Conservation (phyloP, 2,113 vertebrate species). For the Trogon melanurus region DNA sequence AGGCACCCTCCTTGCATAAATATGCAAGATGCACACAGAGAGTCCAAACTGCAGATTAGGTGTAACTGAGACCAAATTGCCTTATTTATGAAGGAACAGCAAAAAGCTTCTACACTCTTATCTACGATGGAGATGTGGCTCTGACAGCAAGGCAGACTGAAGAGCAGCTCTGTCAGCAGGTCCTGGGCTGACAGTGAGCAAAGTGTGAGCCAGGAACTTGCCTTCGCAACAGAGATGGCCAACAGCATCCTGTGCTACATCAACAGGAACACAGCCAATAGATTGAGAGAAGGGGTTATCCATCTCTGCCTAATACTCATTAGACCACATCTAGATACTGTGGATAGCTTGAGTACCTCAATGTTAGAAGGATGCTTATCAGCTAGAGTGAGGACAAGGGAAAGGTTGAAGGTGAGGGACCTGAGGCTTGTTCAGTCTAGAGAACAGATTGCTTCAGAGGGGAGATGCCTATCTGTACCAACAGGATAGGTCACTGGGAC, state of each 20-base stretch:
- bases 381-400: background rate
- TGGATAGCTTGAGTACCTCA: background rate
- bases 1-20: background rate
- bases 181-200: background rate
- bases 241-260: background rate
- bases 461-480: background rate
- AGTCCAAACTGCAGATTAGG: background rate
- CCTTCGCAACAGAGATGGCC: background rate
- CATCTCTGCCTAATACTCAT: background rate
- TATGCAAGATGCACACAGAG: background rate
- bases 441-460: background rate
- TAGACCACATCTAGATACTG: background rate
- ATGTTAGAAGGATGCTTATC: background rate
- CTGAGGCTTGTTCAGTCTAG: background rate
- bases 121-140: background rate
- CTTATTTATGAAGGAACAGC: background rate
- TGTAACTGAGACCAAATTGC: background rate
- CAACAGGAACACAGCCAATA: background rate
- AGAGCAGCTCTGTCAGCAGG: background rate
- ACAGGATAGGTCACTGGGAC: background rate
- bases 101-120: background rate
- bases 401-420: background rate
- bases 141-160: background rate
- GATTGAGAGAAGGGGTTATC: background rate
- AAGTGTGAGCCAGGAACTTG: background rate